Conservation (phyloP, 2,797 vertebrate species). For the Spizella passerina region DNA sequence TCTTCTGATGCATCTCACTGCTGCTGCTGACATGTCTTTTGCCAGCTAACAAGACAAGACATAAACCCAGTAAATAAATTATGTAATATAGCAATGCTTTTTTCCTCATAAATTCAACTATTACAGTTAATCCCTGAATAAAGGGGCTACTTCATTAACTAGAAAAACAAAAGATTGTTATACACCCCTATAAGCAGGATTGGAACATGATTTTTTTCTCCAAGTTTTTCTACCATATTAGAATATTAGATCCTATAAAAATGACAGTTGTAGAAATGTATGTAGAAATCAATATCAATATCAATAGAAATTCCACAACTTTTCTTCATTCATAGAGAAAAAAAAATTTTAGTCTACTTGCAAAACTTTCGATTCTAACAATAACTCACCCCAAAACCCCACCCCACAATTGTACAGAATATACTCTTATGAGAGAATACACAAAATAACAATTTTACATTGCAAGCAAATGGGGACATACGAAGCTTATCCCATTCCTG, state of each 20-base stretch:
- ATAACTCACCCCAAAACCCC: background rate
- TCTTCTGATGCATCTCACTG: slow-evolving; percentile 90
- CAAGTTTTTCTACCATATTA: background rate
- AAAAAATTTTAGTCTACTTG: background rate
- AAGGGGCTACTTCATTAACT: background rate
- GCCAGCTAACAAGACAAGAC: slow-evolving; percentile 81
- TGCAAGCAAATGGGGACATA: background rate
- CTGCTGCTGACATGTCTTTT: slow-evolving; percentile 92
- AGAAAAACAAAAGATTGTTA: background rate
- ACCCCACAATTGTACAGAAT: background rate
- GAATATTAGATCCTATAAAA: background rate
- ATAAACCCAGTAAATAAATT: background rate
- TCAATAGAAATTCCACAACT: background rate
- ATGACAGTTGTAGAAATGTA: background rate
- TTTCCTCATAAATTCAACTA: background rate
- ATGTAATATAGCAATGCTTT: background rate
- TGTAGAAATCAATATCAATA: background rate
- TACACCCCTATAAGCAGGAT: background rate
- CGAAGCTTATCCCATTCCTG: background rate
- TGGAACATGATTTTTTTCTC: background rate
- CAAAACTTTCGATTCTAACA: background rate
- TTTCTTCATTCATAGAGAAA: background rate
- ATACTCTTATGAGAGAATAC: background rate
- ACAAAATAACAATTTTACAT: background rate
- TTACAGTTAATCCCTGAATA: background rate